These are phyloP conservation scores for Electrophaes corylata DNA, from an alignment of 2,888 invertebrate species.

Conservation along the genomic window DNA sequence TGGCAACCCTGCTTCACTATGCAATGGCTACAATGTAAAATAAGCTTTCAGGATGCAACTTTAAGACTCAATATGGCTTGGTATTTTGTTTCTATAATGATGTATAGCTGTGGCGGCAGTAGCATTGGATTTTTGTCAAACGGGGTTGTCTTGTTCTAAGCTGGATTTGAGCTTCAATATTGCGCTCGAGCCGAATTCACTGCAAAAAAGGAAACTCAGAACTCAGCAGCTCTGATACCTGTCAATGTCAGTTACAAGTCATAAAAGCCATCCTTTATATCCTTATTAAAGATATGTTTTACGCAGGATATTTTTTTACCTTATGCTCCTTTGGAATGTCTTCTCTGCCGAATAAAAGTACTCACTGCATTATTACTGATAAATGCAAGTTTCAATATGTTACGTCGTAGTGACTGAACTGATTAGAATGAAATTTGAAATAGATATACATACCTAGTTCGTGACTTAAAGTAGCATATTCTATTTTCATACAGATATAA, in stretches of 20 bases:
- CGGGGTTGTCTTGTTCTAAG: neutral
- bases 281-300: neutral
- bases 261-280: neutral
- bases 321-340: no score
- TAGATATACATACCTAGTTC: no score
- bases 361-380: no score
- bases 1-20: conserved; percentile 16
- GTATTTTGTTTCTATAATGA: neutral
- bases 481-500: no score
- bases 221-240: no score
- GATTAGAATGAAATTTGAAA: no score
- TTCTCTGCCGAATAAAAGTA: no score
- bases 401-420: no score
- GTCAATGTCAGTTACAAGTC: neutral
- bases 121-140: neutral
- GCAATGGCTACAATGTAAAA: neutral
- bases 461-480: no score
- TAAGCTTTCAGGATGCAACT: neutral
- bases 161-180: neutral
- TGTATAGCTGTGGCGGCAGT: neutral
- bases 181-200: neutral
- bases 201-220: neutral
- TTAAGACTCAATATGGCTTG: conserved; percentile 2
- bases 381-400: no score
- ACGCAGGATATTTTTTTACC: no score